These are phyloP conservation scores for Noturus placidus DNA, from an alignment of 2,113 vertebrate genomes.

Conservation along the genomic window DNA sequence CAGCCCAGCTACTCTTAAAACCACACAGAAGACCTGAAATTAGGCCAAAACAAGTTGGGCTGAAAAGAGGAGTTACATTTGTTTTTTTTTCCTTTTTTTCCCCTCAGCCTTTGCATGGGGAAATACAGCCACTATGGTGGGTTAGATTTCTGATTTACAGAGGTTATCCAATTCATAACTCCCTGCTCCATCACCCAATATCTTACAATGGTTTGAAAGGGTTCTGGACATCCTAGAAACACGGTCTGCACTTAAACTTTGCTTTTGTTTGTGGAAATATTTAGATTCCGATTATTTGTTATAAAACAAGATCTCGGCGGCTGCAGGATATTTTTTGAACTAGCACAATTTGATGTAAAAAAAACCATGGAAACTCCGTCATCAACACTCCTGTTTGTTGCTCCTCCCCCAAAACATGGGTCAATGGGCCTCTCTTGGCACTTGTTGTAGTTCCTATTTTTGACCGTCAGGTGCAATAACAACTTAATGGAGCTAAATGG, in stretches of 20 bases:
- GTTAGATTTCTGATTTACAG: not conserved
- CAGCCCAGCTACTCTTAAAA: too few relatives aligned
- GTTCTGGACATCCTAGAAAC: too few relatives aligned
- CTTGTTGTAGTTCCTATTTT: not conserved
- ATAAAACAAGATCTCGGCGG: not conserved
- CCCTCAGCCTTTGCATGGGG: not conserved
- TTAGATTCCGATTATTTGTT: not conserved
- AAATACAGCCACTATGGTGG: not conserved
- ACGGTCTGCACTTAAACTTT: too few relatives aligned
- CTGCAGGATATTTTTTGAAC: not conserved
- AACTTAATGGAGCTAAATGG: not conserved
- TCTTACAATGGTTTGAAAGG: too few relatives aligned
- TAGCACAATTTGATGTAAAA: not conserved
- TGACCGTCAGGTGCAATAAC: not conserved
- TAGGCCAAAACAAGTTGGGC: too few relatives aligned
- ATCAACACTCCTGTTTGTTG: not conserved
- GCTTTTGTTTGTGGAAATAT: too few relatives aligned
- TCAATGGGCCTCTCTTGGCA: not conserved
- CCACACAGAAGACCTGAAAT: not conserved
- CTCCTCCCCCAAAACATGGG: too few relatives aligned
- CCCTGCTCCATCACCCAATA: not conserved
- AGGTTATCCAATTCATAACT: not conserved
- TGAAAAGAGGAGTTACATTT: not conserved
- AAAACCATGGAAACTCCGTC: not conserved
- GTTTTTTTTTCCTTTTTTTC: not conserved